Evolutionary conservation across 1,140 invertebrate species (phyloP).

Genomic region (Diabrotica undecimpunctata): DNA sequence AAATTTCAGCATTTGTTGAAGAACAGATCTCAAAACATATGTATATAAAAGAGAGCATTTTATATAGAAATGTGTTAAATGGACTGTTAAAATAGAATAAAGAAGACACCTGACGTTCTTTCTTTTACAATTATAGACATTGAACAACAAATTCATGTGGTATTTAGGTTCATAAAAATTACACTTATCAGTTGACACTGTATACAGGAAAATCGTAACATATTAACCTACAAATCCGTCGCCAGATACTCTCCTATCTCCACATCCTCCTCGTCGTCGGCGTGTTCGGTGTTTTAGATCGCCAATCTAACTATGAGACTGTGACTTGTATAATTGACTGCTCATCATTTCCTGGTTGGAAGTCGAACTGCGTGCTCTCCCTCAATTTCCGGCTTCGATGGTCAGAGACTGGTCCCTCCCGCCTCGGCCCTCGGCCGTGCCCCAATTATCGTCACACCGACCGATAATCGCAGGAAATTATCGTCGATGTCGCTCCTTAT

Average conservation of each 20-base stretch:
- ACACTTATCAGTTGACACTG: no score
- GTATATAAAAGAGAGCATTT: no score
- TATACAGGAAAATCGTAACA: not conserved
- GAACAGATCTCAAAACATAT: no score
- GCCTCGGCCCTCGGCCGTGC: slow-evolving; percentile 32
- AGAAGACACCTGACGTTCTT: no score
- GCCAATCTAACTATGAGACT: no score
- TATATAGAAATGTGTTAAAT: no score
- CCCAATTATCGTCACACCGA: slow-evolving; percentile 33
- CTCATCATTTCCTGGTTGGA: slow-evolving; percentile 42
- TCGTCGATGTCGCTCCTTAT: slow-evolving; percentile 37
- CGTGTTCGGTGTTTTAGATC: not conserved
- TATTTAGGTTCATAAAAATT: no score
- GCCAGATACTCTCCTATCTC: not conserved
- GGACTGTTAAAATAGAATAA: no score
- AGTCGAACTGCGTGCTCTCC: slow-evolving; percentile 38
- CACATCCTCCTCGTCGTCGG: not conserved
- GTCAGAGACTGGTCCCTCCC: no score
- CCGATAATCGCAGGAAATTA: slow-evolving; percentile 43
- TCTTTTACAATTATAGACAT: no score
- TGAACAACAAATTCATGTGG: no score
- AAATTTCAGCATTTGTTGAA: no score
- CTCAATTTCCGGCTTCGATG: slow-evolving; percentile 39
- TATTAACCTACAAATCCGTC: not conserved
- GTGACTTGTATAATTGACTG: slow-evolving; percentile 39